Conservation (phyloP, 2,888 invertebrate species). For the Parnassius glacialis region DNA sequence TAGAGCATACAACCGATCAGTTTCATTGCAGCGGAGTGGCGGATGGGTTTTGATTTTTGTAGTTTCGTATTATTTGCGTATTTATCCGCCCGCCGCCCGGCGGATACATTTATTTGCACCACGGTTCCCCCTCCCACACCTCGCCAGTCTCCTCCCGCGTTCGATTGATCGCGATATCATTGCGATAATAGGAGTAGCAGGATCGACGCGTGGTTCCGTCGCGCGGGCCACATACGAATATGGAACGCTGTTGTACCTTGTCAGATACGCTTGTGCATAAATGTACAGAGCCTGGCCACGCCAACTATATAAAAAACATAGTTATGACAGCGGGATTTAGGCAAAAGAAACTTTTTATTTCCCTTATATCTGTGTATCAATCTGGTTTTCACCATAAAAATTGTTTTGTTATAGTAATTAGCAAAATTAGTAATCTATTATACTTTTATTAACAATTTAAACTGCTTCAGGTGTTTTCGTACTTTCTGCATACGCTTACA, state of each 20-base stretch:
- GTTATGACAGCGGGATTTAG: too few relatives aligned
- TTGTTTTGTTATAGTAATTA: too few relatives aligned
- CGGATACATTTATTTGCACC: slow-evolving; percentile 78
- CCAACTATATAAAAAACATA: too few relatives aligned
- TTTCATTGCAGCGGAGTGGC: slow-evolving; percentile 65
- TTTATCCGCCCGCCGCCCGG: slow-evolving; percentile 78
- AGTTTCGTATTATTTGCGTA: slow-evolving; percentile 81
- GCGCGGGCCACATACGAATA: slow-evolving; percentile 58
- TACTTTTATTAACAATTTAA: too few relatives aligned
- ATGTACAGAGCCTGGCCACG: too few relatives aligned
- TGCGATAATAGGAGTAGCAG: slow-evolving; percentile 74
- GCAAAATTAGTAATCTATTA: too few relatives aligned
- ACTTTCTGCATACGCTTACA: too few relatives aligned
- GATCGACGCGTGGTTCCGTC: slow-evolving; percentile 64
- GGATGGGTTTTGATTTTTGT: slow-evolving; percentile 82
- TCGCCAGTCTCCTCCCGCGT: slow-evolving; percentile 39
- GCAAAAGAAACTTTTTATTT: too few relatives aligned
- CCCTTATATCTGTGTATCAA: too few relatives aligned
- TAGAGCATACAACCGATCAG: slow-evolving; percentile 47
- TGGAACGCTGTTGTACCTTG: slow-evolving; percentile 48
- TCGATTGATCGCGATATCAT: slow-evolving; percentile 81
- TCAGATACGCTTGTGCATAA: neutral
- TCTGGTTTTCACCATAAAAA: too few relatives aligned
- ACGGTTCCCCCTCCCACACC: slow-evolving; percentile 39
- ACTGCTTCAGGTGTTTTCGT: too few relatives aligned